A percentile compares a stretch with the other conserved stretches of the same genome.
Evolutionary conservation across 2,888 invertebrate species (phyloP).

Genomic region (Falcaria lacertinaria): DNA sequence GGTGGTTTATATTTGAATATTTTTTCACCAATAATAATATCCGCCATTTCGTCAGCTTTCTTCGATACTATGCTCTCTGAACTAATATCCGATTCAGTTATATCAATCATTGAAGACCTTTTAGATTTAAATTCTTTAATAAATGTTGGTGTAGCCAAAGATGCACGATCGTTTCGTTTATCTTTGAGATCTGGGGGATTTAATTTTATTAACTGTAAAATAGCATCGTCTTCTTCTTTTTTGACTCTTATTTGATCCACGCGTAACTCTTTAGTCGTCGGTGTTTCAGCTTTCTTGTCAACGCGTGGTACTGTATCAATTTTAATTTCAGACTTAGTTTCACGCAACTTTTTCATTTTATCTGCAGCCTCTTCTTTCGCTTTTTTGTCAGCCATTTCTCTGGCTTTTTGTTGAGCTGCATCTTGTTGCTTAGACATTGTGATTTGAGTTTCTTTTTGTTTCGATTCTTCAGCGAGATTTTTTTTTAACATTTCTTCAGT

Average conservation of each 20-base stretch:
- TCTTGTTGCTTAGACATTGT: constrained; percentile 7
- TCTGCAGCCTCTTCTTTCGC: constrained; percentile 2
- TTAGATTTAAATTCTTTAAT: background rate
- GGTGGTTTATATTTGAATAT: constrained; percentile 35
- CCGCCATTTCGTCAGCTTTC: constrained; percentile 13
- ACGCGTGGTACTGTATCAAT: constrained; percentile 7
- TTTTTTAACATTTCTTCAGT: constrained; percentile 1
- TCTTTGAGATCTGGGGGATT: constrained; percentile 22
- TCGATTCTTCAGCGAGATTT: constrained; percentile 9
- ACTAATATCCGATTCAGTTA: constrained; percentile 33
- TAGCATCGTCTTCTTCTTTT: constrained; percentile 25
- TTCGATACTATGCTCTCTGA: constrained; percentile 21
- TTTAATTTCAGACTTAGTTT: constrained; percentile 5
- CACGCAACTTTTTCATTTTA: constrained; percentile 9
- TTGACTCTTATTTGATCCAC: constrained; percentile 27
- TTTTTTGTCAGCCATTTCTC: constrained; percentile 12
- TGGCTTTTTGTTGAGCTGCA: constrained; percentile 12
- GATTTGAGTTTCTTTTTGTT: constrained; percentile 6
- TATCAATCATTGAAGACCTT: constrained; percentile 15
- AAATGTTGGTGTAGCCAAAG: constrained; percentile 10
- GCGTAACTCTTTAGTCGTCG: constrained; percentile 24
- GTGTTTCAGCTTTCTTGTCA: constrained; percentile 12
- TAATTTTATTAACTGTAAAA: constrained; percentile 33
- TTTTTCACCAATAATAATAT: constrained; percentile 47
- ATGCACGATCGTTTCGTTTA: background rate